phyloP scores from a whole-genome alignment of 2,888 invertebrate genomes.

The Cheilosia vulpina region DNA sequence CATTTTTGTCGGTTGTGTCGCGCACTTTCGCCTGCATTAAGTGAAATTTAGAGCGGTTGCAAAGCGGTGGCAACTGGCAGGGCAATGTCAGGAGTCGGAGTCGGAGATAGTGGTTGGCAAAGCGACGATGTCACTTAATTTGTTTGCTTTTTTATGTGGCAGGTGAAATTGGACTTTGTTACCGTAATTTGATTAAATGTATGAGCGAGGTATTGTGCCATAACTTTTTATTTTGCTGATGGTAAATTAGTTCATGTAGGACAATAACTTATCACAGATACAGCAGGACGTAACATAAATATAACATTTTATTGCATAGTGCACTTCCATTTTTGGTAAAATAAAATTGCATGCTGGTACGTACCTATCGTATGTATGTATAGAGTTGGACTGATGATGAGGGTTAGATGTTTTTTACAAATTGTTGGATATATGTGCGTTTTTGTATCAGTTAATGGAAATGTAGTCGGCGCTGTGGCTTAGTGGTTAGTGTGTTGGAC shows the following conservation, averaged over 20 bases:
- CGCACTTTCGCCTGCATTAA: slow-evolving; percentile 58
- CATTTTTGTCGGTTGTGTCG: slow-evolving; percentile 61
- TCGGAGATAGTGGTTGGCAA: slow-evolving; percentile 29
- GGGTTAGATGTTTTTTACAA: neutral
- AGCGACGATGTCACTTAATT: slow-evolving; percentile 68
- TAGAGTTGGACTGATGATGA: neutral
- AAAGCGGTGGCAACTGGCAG: slow-evolving; percentile 1
- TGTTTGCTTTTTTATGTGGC: slow-evolving; percentile 66
- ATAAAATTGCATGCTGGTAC: neutral
- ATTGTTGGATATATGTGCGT: no score
- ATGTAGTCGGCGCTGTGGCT: no score
- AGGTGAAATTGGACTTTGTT: slow-evolving; percentile 70
- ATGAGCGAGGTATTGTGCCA: slow-evolving; percentile 26
- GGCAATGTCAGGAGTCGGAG: neutral
- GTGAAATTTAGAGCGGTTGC: slow-evolving; percentile 66
- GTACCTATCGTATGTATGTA: neutral
- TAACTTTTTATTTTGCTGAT: slow-evolving; percentile 42
- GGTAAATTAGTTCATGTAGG: slow-evolving; percentile 3
- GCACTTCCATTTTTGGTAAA: slow-evolving; percentile 16
- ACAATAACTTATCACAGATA: slow-evolving; percentile 34
- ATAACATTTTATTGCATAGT: slow-evolving; percentile 39
- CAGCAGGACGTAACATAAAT: slow-evolving; percentile 17
- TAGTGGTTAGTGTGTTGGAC: no score
- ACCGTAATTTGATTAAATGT: slow-evolving; percentile 67
- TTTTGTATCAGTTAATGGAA: no score